Percentiles rank a stretch among this genome's conserved stretches.
phyloP scores from a whole-genome alignment of 1,140 invertebrate genomes.

The Rhopalosiphum padi region DNA sequence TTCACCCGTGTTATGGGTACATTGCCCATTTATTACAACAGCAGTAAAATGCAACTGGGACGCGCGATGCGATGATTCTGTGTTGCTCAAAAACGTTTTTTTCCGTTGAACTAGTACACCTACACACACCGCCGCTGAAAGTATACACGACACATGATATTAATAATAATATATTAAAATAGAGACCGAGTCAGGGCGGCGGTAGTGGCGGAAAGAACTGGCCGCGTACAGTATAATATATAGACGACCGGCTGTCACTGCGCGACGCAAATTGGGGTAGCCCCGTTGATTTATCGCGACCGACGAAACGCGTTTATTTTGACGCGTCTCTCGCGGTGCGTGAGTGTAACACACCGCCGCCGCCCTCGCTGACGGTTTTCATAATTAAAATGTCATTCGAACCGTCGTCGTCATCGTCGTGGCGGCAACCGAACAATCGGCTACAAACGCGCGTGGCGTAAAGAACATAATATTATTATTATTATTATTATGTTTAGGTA shows the following conservation, averaged over 20 bases:
- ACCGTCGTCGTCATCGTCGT: neutral
- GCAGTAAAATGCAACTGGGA: neutral
- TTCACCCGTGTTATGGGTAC: no score
- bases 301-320: slow-evolving; percentile 42
- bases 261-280: slow-evolving; percentile 45
- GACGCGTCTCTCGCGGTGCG: neutral
- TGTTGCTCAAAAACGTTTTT: neutral
- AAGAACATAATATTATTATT: neutral
- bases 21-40: no score
- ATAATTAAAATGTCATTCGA: slow-evolving; percentile 58
- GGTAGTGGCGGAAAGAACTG: neutral
- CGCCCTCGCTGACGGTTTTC: slow-evolving; percentile 52
- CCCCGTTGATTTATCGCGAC: slow-evolving; percentile 53
- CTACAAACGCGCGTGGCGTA: neutral
- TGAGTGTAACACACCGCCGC: neutral
- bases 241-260: slow-evolving; percentile 38
- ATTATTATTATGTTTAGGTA: neutral
- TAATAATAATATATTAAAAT: slow-evolving; percentile 2
- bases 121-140: neutral
- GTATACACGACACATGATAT: neutral
- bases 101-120: neutral
- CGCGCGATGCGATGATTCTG: neutral
- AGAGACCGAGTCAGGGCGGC: neutral
- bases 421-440: neutral
- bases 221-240: neutral